phyloP scores from a whole-genome alignment of 2,888 invertebrate species.

The Poecilus cupreus region DNA sequence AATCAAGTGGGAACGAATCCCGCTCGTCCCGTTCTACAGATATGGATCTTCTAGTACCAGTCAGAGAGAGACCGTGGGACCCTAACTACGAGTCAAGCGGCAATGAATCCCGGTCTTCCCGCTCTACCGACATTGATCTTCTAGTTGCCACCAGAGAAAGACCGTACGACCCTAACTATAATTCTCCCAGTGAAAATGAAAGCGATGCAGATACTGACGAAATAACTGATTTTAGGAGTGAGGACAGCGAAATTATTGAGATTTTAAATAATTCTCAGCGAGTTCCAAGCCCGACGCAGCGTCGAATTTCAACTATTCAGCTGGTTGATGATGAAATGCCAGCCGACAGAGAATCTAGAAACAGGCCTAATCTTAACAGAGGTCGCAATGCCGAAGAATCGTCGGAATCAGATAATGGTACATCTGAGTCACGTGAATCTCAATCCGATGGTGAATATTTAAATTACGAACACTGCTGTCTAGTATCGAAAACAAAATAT shows the following conservation, averaged over 20 bases:
- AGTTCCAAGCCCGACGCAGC: background rate
- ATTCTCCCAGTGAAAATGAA: conserved; percentile 3
- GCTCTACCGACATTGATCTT: conserved; percentile 30
- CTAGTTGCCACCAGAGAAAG: conserved; percentile 39
- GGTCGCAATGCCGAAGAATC: conserved; percentile 33
- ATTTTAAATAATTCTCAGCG: conserved; percentile 45
- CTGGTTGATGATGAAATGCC: conserved; percentile 20
- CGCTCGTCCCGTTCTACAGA: background rate
- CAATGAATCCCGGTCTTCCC: background rate
- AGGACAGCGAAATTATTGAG: conserved; percentile 53
- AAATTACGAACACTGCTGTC: conserved; percentile 10
- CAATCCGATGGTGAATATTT: conserved; percentile 42
- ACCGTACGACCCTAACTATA: conserved; percentile 48
- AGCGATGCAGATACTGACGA: conserved; percentile 33
- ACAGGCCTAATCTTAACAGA: conserved; percentile 5
- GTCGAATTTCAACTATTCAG: conserved; percentile 1
- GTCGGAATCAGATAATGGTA: conserved; percentile 40
- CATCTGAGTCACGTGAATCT: conserved; percentile 18
- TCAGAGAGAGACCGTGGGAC: background rate
- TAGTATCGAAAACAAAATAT: background rate
- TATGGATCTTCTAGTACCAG: conserved; percentile 45
- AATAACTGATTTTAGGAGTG: conserved; percentile 34
- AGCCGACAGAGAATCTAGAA: background rate
- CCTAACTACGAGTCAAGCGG: background rate
- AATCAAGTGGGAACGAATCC: conserved; percentile 16